These are phyloP conservation scores for Oryctolagus cuniculus DNA, from an alignment of 2,113 vertebrate genomes.

Conservation along the genomic window DNA sequence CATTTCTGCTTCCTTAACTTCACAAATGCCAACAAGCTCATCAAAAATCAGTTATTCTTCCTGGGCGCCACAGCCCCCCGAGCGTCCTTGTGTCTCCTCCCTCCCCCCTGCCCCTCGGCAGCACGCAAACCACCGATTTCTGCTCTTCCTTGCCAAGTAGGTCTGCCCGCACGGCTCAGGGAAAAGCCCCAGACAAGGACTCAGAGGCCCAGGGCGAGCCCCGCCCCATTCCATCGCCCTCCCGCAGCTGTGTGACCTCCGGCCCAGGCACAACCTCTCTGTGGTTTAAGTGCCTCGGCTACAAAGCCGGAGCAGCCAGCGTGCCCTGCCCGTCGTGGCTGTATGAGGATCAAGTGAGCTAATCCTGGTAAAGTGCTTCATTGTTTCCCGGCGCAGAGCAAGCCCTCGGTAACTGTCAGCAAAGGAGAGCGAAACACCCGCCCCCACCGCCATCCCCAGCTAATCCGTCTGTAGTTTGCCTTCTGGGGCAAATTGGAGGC, in stretches of 20 bases:
- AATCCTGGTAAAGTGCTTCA: slow-evolving; percentile 71
- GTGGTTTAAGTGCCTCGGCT: slow-evolving; percentile 26
- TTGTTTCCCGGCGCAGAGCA: slow-evolving; percentile 56
- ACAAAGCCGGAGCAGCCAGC: background rate
- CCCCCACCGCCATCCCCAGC: background rate
- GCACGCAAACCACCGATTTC: background rate
- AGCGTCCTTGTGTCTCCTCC: slow-evolving; percentile 75
- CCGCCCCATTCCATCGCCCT: background rate
- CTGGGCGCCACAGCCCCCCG: slow-evolving; percentile 75
- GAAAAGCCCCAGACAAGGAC: background rate
- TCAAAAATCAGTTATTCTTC: slow-evolving; percentile 85
- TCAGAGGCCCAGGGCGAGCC: background rate
- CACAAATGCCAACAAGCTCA: slow-evolving; percentile 88
- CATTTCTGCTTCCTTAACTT: slow-evolving; percentile 88
- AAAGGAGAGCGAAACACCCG: slow-evolving; percentile 72
- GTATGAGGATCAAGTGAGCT: slow-evolving; percentile 63
- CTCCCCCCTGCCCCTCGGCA: background rate
- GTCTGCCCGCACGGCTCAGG: background rate
- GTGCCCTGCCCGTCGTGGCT: background rate
- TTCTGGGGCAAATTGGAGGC: slow-evolving; percentile 68
- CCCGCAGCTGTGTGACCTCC: slow-evolving; percentile 19
- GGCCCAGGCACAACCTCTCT: slow-evolving; percentile 64
- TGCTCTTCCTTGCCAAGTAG: background rate
- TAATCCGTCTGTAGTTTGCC: slow-evolving; percentile 73
- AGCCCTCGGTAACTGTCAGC: slow-evolving; percentile 66